Base-by-base conservation (phyloP, 2,888 invertebrate genomes). In the Colostygia pectinataria region DNA sequence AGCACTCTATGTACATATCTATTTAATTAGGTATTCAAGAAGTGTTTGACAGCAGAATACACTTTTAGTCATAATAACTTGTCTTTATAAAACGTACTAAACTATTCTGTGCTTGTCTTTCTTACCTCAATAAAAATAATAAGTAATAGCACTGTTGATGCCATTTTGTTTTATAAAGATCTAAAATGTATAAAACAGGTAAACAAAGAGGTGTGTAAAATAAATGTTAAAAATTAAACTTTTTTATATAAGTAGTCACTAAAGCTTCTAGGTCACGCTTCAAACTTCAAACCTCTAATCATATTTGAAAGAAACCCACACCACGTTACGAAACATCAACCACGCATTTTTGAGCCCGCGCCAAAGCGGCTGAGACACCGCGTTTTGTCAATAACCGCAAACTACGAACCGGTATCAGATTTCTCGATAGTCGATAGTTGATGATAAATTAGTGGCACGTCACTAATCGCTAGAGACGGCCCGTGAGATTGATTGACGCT, bases 401-500 rank as follows among this genome's bases (percentile, higher is more conserved):
- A 58, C 57, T 63, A 46, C 57, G 49, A 62, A 60, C 62, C 55
- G 55, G 71, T 74, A 65, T 80, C 73, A 45, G 41, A 65, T 82
- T 74, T 67, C 77, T 65, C 70, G 68, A 77, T 73, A 73, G 66
- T 66, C 76, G 76, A 74, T 53, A 42, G 36, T 43, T 43, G 38
- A 9, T 33, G 40, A 48, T 74, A 71, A n/a, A 66, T 71, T 73
- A 83, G 64, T 78, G 76, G 74, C 61, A 65, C 83, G 75, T 74
- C 71, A 85, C 81, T 88, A 88, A 89, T 82, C 61, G 62, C 55
- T 65, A 64, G 63, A 49, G 89, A 88, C 87, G 71, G 69, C 61
- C 71, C 72, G 80, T 79, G 71, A 77, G 73, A 80, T 75, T 87
- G 88, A 89, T 78, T 81, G 89, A 79, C 88, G 64, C 71, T 55